Evolutionary conservation across 2,797 vertebrate species (phyloP).

Genomic region (Pangasius sanitwongsei): DNA sequence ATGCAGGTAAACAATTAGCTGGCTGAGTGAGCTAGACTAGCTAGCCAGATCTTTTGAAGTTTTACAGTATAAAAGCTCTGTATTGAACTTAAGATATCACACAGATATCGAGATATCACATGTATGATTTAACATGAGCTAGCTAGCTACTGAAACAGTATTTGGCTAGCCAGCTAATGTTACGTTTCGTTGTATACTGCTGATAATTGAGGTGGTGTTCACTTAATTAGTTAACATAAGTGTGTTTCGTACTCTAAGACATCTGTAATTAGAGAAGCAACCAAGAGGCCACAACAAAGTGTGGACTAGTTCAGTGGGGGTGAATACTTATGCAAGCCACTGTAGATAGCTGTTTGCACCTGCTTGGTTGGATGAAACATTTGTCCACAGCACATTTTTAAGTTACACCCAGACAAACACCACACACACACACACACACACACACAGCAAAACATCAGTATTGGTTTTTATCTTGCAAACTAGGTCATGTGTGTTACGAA

Average conservation of each 20-base stretch:
- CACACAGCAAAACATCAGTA: neutral
- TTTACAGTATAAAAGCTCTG: neutral
- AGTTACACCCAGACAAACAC: neutral
- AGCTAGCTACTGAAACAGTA: neutral
- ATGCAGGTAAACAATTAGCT: neutral
- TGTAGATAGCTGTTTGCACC: neutral
- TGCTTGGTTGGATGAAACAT: neutral
- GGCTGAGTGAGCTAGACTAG: neutral
- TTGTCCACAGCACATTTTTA: neutral
- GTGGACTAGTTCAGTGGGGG: neutral
- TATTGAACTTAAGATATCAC: neutral
- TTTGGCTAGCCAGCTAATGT: neutral
- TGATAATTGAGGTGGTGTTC: neutral
- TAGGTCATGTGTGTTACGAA: constrained; percentile 4
- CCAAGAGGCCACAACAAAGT: neutral
- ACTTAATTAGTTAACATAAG: neutral
- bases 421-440: neutral
- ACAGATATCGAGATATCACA: neutral
- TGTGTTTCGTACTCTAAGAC: neutral
- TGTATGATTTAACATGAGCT: neutral
- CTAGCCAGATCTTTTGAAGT: neutral
- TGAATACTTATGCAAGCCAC: neutral
- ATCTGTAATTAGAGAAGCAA: neutral
- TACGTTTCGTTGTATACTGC: neutral
- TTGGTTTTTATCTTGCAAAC: constrained; percentile 7